These are phyloP conservation scores for Physeter macrocephalus DNA, from an alignment of 2,113 vertebrate species.

Conservation along the genomic window DNA sequence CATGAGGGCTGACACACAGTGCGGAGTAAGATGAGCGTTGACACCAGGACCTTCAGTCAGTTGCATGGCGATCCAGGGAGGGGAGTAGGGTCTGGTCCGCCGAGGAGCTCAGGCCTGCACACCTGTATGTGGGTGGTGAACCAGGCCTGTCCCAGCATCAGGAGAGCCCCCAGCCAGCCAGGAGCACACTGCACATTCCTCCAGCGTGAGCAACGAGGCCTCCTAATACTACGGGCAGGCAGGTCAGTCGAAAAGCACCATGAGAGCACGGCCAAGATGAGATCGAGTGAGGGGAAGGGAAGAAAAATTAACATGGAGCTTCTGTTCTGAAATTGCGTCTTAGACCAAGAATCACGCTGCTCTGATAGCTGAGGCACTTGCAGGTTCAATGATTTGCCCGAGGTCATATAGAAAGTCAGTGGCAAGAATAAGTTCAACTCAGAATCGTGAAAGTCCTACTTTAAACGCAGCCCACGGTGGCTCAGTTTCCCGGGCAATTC, in stretches of 20 bases:
- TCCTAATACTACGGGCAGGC: background rate
- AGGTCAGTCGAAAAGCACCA: conserved; percentile 9
- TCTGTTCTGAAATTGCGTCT: conserved; percentile 61
- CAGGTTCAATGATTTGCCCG: conserved; percentile 33
- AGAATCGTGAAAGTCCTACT: conserved; percentile 12
- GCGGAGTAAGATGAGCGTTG: fast-evolving
- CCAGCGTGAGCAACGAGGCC: background rate
- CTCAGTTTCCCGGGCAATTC: conserved; percentile 35
- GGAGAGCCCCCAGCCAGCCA: background rate
- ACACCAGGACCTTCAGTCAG: no score
- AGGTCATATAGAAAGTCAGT: background rate
- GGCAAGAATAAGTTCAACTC: conserved; percentile 7
- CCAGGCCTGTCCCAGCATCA: fast-evolving
- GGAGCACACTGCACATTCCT: no score
- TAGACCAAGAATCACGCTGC: background rate
- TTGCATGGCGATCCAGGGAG: background rate
- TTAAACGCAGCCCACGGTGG: background rate
- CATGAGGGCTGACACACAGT: fast-evolving
- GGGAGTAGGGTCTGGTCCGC: fast-evolving
- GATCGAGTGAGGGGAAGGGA: background rate
- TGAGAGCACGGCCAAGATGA: conserved; percentile 28
- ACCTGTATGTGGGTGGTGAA: fast-evolving
- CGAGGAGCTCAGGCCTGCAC: background rate
- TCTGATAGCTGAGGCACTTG: background rate
- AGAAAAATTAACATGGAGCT: conserved; percentile 35